Base-by-base conservation (phyloP, 2,888 invertebrate species). In the Leucophenga maculata region DNA sequence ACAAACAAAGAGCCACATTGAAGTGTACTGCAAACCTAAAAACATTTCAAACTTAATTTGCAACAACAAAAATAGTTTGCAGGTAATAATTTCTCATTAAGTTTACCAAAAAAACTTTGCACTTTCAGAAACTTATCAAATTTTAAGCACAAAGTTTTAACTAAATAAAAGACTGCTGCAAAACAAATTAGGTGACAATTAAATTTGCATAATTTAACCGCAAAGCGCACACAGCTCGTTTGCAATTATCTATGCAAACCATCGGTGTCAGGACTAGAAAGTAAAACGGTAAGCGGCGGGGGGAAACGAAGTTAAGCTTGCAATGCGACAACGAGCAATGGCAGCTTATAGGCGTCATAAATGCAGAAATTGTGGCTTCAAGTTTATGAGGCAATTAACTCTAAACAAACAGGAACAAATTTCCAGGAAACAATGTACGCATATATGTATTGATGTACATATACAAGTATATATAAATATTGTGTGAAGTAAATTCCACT, bases 171-270 rank as follows among this genome's bases (percentile, higher is more conserved):
- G 1, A 11, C 11, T 39, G 39, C 39, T 11, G 8, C 9, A 39
- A 39, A 39, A 39, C 8, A 39, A 11, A 11, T 39, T 39, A 39
- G 39, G 39, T 11, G 39, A 39, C 39, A 39, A 67, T 55, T 22
- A 67, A 67, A 80, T 82, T 82, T 74, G 70, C 78, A 82, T 78
- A 76, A 73, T 70, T 73, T 66, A 64, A 64, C 62, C 44, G 50
- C 55, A 70, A 68, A 46, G 67, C 65, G 64, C 22, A 60, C 39
- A 39, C 39, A 9, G 39, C 39, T 50, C 52, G 71, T 67, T 65
- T 54, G n/a, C 65, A 54, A 18, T 46, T 67, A 69, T 13, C 62
- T 65, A 59, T 46, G 59, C 54, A 8, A 55, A 69, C 20, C 48
- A 22, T 55, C 14, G 9, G 39, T 39, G 39, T 39, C 39, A 39